These are phyloP conservation scores for Xestia c-nigrum DNA, from an alignment of 2,888 invertebrate genomes.

Conservation along the genomic window DNA sequence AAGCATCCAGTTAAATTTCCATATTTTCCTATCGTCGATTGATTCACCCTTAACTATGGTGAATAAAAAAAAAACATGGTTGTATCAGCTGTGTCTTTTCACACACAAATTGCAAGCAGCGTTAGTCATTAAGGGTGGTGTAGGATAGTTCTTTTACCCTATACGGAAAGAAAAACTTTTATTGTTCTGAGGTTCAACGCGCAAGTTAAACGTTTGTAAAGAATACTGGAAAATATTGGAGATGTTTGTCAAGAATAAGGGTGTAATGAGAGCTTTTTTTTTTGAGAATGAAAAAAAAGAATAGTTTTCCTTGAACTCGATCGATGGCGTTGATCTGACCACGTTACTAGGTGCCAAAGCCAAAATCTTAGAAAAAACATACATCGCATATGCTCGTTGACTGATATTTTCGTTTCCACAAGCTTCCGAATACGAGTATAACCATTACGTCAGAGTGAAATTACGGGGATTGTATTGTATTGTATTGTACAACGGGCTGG, in stretches of 20 bases:
- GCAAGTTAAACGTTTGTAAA: neutral
- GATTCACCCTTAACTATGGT: constrained; percentile 16
- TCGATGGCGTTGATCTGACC: too few relatives aligned
- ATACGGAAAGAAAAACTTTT: constrained; percentile 13
- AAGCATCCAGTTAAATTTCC: neutral
- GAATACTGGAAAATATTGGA: neutral
- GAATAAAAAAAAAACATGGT: constrained; percentile 34
- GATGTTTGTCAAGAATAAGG: neutral
- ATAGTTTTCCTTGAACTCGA: too few relatives aligned
- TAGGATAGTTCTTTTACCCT: constrained; percentile 2
- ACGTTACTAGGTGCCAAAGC: too few relatives aligned
- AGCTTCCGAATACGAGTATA: too few relatives aligned
- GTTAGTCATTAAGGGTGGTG: constrained; percentile 32
- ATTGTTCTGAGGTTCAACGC: constrained; percentile 8
- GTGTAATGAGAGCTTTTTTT: too few relatives aligned
- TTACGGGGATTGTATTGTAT: too few relatives aligned
- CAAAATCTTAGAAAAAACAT: too few relatives aligned
- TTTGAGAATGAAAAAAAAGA: too few relatives aligned
- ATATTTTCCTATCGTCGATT: neutral
- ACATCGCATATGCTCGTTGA: too few relatives aligned
- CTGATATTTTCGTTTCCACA: too few relatives aligned
- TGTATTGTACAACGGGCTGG: too few relatives aligned
- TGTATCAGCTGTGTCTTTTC: constrained; percentile 53
- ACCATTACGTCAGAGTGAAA: too few relatives aligned
- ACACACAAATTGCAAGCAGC: constrained; percentile 55